A percentile compares a stretch with the other conserved stretches of the same genome.
phyloP scores from a whole-genome alignment of 2,888 invertebrate genomes.

The Ceriagrion tenellum region DNA sequence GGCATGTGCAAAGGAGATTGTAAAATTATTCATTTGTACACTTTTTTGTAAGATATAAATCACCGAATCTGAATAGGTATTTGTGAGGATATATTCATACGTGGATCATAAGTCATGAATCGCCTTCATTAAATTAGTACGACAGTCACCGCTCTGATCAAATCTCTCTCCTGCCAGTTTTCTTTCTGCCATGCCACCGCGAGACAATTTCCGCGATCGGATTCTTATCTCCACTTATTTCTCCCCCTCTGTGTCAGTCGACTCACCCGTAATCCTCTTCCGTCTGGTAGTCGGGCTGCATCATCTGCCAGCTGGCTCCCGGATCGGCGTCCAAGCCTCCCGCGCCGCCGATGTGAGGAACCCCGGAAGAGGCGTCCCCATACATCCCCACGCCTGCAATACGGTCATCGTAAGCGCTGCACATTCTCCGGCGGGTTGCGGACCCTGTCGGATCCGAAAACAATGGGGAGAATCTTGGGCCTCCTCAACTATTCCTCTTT shows the following conservation, averaged over 20 bases:
- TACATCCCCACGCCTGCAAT: not conserved
- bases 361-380: constrained; percentile 32
- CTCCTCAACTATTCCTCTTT: not conserved
- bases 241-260: not conserved
- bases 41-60: too few species aligned
- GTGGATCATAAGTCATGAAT: too few species aligned
- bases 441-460: not conserved
- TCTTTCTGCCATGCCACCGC: not conserved
- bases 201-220: not conserved
- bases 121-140: too few species aligned
- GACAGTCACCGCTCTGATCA: not conserved
- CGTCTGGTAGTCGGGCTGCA: constrained; percentile 47
- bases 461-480: not conserved
- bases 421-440: not conserved
- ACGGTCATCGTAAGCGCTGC: constrained; percentile 51
- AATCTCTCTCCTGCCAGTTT: not conserved
- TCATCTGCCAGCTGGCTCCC: constrained; percentile 37
- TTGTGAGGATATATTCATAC: too few species aligned
- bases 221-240: not conserved
- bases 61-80: too few species aligned
- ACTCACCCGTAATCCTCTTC: constrained; percentile 52
- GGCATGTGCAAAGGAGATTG: too few species aligned
- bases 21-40: too few species aligned
- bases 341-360: not conserved
- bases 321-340: constrained; percentile 30